Evolutionary conservation across 2,113 vertebrate species (phyloP), one percentile per base, ranked within the genome.

Genomic region (Zosterops hypoxanthus): DNA sequence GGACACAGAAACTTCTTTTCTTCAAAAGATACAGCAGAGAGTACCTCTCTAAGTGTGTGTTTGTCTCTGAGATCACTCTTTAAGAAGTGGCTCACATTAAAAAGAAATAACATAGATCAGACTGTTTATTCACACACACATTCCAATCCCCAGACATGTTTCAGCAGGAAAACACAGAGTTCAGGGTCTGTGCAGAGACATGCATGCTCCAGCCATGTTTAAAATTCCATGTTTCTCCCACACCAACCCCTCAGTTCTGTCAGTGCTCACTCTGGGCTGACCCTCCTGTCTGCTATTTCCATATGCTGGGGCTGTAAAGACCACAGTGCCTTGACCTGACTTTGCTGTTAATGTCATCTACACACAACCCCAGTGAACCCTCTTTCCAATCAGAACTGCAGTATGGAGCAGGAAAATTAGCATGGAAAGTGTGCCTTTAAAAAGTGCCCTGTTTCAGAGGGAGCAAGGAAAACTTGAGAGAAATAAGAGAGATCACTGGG

Each of bases 231-330:
- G 4, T 80, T 23, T 16, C 23, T 56, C n/a, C 44, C 50, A 57
- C 25, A n/a, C 4, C 3, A 5, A 1, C 2, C 39, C 12, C 18
- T 20, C 46, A 5, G 14, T 9, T 68, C 44, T 3, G 5, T 11
- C 49, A 66, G 2, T 3, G 26, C 26, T 23, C 18, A 1, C 6
- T 55, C 33, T 2, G 4, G 17, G 23, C 11, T 63, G 65, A 36
- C 28, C 8, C 39, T 61, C n/a, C 46, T 86, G 31, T 34, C 60
- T 18, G 29, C 20, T 41, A 2, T 14, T 39, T 4, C 65, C 31
- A 0, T 11, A 25, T 34, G 42, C 29, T 59, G 25, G 39, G 15
- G 7, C 31, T n/a, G 9, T 4, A 14, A 21, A 21, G 12, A 36
- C 9, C 25, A 12, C 25, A 14, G 33, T 7, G 15, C 18, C 61